phyloP scores from a whole-genome alignment of 2,797 vertebrate genomes.

The Tenualosa thibaudeaui region DNA sequence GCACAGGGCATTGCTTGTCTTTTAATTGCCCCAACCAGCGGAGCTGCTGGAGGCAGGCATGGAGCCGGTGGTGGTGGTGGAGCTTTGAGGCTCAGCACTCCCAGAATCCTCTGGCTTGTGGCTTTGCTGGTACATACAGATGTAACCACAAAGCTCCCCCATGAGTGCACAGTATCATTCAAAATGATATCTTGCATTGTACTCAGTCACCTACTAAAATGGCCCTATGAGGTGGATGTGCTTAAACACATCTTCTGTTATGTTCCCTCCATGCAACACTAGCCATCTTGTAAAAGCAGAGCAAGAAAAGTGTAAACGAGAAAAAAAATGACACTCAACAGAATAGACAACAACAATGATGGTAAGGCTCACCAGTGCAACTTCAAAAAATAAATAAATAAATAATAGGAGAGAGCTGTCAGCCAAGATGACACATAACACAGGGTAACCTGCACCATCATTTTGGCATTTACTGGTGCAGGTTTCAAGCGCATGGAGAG shows the following conservation, averaged over 20 bases:
- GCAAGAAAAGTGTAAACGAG: not conserved
- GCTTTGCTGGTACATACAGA: conserved; percentile 44
- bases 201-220: not conserved
- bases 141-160: conserved; percentile 26
- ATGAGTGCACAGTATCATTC: not conserved
- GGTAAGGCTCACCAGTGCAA: not conserved
- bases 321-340: not conserved
- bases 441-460: not conserved
- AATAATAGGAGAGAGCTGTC: not conserved
- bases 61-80: not conserved
- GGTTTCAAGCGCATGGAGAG: not conserved
- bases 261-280: not conserved
- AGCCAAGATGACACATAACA: not conserved
- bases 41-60: conserved; percentile 32
- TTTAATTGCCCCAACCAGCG: conserved; percentile 57
- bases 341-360: not conserved
- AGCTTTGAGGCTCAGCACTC: not conserved
- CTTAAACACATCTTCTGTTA: not conserved
- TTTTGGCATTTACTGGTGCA: not conserved
- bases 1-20: conserved; percentile 50
- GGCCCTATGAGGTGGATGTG: not conserved
- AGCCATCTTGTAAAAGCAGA: not conserved
- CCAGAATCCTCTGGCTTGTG: conserved; percentile 26
- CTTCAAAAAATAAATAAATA: not conserved
- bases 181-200: not conserved